Conservation (phyloP, 2,113 vertebrate genomes). For the Nannobrachium achirus region DNA sequence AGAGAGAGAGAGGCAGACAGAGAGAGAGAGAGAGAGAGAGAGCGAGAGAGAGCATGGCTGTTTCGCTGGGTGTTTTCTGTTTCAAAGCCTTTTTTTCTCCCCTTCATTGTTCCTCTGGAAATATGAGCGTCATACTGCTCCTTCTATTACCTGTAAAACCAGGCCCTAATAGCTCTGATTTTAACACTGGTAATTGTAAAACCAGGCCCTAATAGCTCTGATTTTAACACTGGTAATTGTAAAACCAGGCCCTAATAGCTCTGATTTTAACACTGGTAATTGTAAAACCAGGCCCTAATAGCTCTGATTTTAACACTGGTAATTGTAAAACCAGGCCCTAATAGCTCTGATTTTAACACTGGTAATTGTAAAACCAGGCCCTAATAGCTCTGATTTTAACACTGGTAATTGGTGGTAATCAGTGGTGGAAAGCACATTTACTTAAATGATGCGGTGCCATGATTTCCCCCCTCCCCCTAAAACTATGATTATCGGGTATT, state of each 20-base stretch:
- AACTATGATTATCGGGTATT: no score
- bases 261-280: not conserved
- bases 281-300: constrained; percentile 40
- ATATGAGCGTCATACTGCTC: constrained; percentile 24
- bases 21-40: constrained; percentile 14
- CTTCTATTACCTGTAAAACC: constrained; percentile 45
- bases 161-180: constrained; percentile 38
- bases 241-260: no score
- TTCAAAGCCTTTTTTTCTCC: constrained; percentile 37
- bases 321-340: constrained; percentile 40
- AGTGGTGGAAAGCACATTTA: no score
- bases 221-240: not conserved
- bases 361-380: constrained; percentile 41
- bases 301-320: no score
- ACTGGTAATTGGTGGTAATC: not conserved
- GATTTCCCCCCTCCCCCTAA: no score
- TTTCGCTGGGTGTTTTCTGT: constrained; percentile 24
- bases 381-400: constrained; percentile 32
- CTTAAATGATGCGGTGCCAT: no score
- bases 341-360: constrained; percentile 47
- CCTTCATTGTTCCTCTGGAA: constrained; percentile 15
- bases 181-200: constrained; percentile 38
- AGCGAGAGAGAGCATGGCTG: constrained; percentile 4
- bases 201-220: no score
- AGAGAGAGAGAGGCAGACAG: constrained; percentile 20